phyloP scores from a whole-genome alignment of 2,888 invertebrate species.

The Elegia similella region DNA sequence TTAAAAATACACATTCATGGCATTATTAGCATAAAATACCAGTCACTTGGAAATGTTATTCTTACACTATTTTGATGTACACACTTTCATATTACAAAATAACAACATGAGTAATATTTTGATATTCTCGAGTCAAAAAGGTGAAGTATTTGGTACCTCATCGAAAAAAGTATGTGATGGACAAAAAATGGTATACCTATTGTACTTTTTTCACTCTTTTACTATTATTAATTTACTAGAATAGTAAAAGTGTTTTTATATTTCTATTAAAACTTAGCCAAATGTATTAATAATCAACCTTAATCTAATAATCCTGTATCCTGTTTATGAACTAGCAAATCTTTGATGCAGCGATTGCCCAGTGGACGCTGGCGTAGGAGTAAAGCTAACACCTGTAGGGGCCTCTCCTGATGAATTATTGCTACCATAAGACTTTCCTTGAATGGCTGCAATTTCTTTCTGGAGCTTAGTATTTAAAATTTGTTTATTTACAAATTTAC shows the following conservation, averaged over 20 bases:
- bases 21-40: background rate
- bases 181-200: background rate
- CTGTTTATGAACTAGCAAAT: conserved; percentile 56
- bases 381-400: conserved; percentile 55
- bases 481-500: conserved; percentile 66
- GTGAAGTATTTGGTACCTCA: background rate
- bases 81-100: background rate
- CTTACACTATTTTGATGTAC: background rate
- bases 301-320: conserved; percentile 19
- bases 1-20: background rate
- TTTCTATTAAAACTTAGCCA: background rate
- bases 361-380: conserved; percentile 66
- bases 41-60: background rate
- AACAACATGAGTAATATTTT: background rate
- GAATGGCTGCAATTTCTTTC: conserved; percentile 71
- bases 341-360: conserved; percentile 69
- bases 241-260: background rate
- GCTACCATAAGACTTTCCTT: conserved; percentile 56
- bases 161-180: background rate
- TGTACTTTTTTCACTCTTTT: conserved; percentile 1
- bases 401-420: conserved; percentile 32
- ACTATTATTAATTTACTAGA: background rate
- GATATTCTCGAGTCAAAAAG: background rate
- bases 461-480: conserved; percentile 67
- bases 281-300: conserved; percentile 5